These are phyloP conservation scores for Tribolium madens DNA, from an alignment of 1,140 invertebrate species.

Conservation along the genomic window DNA sequence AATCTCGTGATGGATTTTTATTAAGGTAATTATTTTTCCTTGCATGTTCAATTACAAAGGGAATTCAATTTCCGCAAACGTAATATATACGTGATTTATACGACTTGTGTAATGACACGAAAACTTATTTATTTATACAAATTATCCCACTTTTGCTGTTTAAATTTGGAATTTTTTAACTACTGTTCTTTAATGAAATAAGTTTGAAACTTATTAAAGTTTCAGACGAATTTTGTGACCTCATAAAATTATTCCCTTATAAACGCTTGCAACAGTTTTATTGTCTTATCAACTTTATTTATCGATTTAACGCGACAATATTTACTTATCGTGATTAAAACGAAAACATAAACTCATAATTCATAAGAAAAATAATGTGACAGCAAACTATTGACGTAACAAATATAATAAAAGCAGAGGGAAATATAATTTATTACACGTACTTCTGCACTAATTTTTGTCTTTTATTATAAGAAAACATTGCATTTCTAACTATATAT, in stretches of 20 bases:
- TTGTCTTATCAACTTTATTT: constrained; percentile 10
- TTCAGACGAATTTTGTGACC: neutral
- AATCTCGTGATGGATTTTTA: constrained; percentile 33
- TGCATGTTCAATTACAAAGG: constrained; percentile 24
- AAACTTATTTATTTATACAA: neutral
- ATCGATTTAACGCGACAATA: neutral
- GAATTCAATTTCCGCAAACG: constrained; percentile 25
- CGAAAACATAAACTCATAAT: constrained; percentile 1
- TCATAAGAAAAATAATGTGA: constrained; percentile 17
- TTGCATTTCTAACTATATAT: no score
- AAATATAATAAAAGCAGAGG: constrained; percentile 2
- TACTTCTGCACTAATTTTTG: neutral
- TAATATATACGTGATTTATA: constrained; percentile 16
- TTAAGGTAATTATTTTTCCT: constrained; percentile 26
- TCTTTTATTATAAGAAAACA: no score
- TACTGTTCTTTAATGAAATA: constrained; percentile 9
- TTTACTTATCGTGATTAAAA: constrained; percentile 2
- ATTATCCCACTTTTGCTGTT: neutral
- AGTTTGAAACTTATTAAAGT: constrained; percentile 20
- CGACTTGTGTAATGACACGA: neutral
- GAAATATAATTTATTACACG: neutral
- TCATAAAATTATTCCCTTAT: neutral
- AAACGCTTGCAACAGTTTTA: neutral
- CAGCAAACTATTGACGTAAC: constrained; percentile 20
- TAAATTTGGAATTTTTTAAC: neutral